Evolutionary conservation across 2,113 vertebrate species (phyloP), one percentile per base, ranked within the genome.

Genomic region (Talpa occidentalis): DNA sequence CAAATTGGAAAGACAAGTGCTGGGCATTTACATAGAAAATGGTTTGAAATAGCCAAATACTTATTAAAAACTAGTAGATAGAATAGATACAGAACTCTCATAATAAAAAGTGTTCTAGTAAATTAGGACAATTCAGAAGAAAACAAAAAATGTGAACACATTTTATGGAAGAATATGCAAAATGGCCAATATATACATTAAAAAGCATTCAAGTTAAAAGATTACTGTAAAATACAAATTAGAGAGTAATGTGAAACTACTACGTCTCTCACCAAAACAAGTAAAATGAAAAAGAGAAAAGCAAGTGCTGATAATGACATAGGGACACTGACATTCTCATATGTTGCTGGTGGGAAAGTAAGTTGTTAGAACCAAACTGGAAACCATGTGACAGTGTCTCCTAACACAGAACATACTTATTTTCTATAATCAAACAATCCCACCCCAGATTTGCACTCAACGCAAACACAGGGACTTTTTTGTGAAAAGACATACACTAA

Each of bases 231-330:
- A 85, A n/a, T 82, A 66, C 35, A 62, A 52, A 64, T 44, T 67
- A 42, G 72, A 93, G 70, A 28, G 62, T 44, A 49, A 17, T n/a
- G 4, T 72, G 4, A 76, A 93, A 67, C 26, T 87, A n/a, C 35
- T 62, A 0, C 0, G 40, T 28, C 28, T 79, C 19, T n/a, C 26
- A 88, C 8, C 19, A 35, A 54, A 82, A 67, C 22, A 17, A n/a
- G 37, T 86, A 93, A 76, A 59, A 69, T 88, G 42, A 60, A 64
- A 88, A 72, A 69, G 67, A 78, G 91, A 95, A 81, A 49, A 40
- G 2, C 30, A 90, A 88, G 21, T 42, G 47, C 44, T 88, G 47
- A 17, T 40, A 16, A 72, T 72, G 2, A 30, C 42, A 21, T 30
- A 47, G 42, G 40, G 37, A 14, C 86, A 30, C 32, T 40, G 4